phyloP scores from a whole-genome alignment of 1,140 invertebrate species.

The Drosophila tsacasi region DNA sequence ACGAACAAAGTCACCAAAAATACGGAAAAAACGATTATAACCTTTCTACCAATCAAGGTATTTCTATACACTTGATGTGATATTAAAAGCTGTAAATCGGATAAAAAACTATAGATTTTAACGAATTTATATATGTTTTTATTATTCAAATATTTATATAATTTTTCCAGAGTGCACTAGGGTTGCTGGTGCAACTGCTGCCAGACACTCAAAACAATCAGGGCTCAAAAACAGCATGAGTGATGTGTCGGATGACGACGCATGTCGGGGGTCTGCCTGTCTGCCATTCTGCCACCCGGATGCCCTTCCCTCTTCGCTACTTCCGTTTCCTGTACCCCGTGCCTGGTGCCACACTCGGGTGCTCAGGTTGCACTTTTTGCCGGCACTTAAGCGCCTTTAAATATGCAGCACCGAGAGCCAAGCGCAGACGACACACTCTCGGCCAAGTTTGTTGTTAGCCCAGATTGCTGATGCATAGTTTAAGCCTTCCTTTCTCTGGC shows the following conservation, averaged over 20 bases:
- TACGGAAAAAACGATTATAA: neutral
- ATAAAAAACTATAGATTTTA: too few relatives aligned
- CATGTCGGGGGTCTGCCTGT: conserved; percentile 16
- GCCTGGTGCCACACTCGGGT: conserved; percentile 17
- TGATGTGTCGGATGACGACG: conserved; percentile 70
- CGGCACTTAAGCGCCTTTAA: conserved; percentile 79
- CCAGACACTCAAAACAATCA: conserved; percentile 75
- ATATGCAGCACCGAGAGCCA: conserved; percentile 65
- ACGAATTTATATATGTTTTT: neutral
- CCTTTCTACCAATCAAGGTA: neutral
- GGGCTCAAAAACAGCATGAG: conserved; percentile 76
- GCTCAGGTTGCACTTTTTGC: conserved; percentile 67
- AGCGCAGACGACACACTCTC: conserved; percentile 34
- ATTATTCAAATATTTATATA: too few relatives aligned
- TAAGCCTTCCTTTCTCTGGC: conserved; percentile 25
- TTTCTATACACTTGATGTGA: neutral
- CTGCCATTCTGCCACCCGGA: conserved; percentile 10
- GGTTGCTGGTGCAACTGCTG: conserved; percentile 28
- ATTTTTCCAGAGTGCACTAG: conserved; percentile 8
- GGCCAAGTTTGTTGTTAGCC: conserved; percentile 58
- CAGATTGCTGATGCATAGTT: conserved; percentile 51
- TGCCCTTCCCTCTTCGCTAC: neutral
- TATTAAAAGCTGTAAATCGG: too few relatives aligned
- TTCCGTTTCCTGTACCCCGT: conserved; percentile 15
- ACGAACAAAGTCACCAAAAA: neutral